phyloP scores from a whole-genome alignment of 2,888 invertebrate species.

The Macrosiphum euphorbiae region DNA sequence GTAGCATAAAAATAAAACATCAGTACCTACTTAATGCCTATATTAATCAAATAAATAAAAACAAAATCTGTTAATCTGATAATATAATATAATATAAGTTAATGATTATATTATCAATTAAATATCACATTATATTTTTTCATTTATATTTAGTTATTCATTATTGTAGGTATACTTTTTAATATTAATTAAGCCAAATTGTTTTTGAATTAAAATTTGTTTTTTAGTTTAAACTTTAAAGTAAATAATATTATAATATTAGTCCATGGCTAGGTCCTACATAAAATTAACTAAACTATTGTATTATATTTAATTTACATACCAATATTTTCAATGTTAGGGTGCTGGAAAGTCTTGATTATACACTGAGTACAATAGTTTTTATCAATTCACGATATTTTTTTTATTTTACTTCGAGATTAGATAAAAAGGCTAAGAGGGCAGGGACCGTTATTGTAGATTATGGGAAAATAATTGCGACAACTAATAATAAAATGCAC shows the following conservation, averaged over 20 bases:
- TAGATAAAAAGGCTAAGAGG: conserved; percentile 7
- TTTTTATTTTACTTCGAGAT: conserved; percentile 20
- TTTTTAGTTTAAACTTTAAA: neutral
- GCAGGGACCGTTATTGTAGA: neutral
- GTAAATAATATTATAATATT: neutral
- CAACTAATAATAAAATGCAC: conserved; percentile 48
- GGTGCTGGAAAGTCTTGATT: conserved; percentile 1
- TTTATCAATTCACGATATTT: neutral
- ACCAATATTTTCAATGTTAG: conserved; percentile 1
- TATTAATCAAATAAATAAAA: neutral
- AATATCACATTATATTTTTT: neutral
- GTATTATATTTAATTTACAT: neutral
- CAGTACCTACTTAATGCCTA: neutral
- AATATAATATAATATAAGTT: neutral
- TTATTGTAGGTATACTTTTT: neutral
- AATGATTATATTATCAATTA: neutral
- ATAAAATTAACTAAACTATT: neutral
- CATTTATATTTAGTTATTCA: neutral
- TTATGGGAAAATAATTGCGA: conserved; percentile 42
- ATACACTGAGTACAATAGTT: conserved; percentile 16
- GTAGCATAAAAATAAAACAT: neutral
- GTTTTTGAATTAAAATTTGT: neutral
- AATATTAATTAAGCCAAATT: neutral
- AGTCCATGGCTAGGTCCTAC: neutral
- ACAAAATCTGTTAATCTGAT: neutral